Evolutionary conservation across 2,113 vertebrate genomes (phyloP).

Genomic region (Pluvianellus socialis): DNA sequence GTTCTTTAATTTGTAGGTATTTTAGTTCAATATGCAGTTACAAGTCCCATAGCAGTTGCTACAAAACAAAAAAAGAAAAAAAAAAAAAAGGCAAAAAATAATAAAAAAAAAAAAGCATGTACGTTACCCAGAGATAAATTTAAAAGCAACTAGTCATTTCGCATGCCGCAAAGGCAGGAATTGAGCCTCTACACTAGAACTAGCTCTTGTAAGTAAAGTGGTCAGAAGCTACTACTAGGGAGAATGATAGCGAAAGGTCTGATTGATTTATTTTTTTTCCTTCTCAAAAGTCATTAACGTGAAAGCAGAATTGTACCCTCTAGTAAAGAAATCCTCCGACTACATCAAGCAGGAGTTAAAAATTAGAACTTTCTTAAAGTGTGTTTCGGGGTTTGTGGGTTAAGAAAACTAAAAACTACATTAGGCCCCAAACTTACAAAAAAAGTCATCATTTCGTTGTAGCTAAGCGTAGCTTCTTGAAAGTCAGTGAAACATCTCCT

Average conservation of each 20-base stretch:
- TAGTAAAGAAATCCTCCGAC: conserved; percentile 1
- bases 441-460: neutral
- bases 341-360: neutral
- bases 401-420: neutral
- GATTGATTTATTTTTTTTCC: neutral
- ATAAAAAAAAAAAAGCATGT: conserved; percentile 37
- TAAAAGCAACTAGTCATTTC: conserved; percentile 50
- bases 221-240: neutral
- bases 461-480: neutral
- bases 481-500: neutral
- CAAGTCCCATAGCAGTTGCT: conserved; percentile 60
- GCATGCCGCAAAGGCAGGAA: conserved; percentile 32
- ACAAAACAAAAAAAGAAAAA: conserved; percentile 66
- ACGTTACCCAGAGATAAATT: conserved; percentile 40
- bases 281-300: neutral
- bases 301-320: neutral
- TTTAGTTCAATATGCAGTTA: conserved; percentile 41
- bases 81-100: neutral
- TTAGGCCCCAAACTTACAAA: neutral
- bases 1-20: conserved; percentile 51
- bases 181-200: conserved; percentile 28
- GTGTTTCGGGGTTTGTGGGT: neutral
- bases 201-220: conserved; percentile 26
- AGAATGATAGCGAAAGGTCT: conserved; percentile 3
- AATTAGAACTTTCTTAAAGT: neutral